Conservation (phyloP, 2,888 invertebrate genomes). For the Lochmaea capreae region DNA sequence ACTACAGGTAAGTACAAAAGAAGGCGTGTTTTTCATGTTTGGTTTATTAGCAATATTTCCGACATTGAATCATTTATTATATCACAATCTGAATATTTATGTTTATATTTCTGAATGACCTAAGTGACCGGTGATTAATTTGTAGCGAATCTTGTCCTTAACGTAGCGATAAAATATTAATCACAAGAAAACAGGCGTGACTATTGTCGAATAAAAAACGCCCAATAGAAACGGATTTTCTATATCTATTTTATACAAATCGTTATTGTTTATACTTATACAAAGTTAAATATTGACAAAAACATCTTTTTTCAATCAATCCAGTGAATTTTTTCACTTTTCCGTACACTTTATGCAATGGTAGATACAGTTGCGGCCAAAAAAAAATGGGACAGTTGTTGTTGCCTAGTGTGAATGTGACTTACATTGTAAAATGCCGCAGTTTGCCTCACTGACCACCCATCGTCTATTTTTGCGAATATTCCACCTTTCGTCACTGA, state of each 20-base stretch:
- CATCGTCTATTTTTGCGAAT: too few species aligned
- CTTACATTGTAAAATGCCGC: too few species aligned
- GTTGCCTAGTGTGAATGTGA: too few species aligned
- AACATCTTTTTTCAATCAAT: too few species aligned
- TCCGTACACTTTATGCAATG: too few species aligned
- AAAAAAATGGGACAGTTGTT: too few species aligned
- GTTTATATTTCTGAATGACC: neutral
- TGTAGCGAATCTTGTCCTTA: constrained; percentile 3
- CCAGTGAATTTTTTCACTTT: too few species aligned
- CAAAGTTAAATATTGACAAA: neutral
- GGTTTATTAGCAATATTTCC: constrained; percentile 7
- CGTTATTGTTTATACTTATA: neutral
- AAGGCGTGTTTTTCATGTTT: constrained; percentile 6
- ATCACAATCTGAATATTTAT: neutral
- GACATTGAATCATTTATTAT: constrained; percentile 12
- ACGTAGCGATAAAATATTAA: neutral
- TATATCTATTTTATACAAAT: neutral
- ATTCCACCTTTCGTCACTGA: too few species aligned
- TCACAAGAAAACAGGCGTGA: neutral
- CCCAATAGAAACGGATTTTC: neutral
- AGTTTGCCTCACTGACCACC: too few species aligned
- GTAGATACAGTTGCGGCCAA: too few species aligned
- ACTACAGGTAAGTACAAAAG: neutral
- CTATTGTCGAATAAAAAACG: neutral
- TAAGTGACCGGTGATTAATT: constrained; percentile 9